Conservation (phyloP, 2,888 invertebrate species). For the Agriotes lineatus region DNA sequence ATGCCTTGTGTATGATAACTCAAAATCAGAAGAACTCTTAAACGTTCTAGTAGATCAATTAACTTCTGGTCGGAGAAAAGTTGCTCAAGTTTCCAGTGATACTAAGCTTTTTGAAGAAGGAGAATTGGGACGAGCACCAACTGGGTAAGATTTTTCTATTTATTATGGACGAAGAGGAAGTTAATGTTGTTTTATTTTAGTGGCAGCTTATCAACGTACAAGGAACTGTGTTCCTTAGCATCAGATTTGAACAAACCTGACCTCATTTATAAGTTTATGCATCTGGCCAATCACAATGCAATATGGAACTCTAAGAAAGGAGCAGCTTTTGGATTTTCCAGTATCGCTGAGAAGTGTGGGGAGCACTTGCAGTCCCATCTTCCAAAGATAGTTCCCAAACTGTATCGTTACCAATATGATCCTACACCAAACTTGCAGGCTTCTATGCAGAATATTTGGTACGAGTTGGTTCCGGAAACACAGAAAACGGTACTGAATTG, state of each 20-base stretch:
- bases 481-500: slow-evolving; percentile 87
- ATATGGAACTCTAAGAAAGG: slow-evolving; percentile 96
- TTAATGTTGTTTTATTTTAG: slow-evolving; percentile 69
- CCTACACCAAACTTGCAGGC: slow-evolving; percentile 92
- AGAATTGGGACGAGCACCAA: slow-evolving; percentile 86
- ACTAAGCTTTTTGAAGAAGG: slow-evolving; percentile 92
- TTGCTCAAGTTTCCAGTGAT: slow-evolving; percentile 81
- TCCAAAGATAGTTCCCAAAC: slow-evolving; percentile 87
- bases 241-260: slow-evolving; percentile 96
- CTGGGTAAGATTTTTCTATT: slow-evolving; percentile 75
- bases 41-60: slow-evolving; percentile 85
- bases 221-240: slow-evolving; percentile 92
- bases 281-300: slow-evolving; percentile 93
- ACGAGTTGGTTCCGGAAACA: slow-evolving; percentile 87
- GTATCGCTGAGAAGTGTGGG: slow-evolving; percentile 86
- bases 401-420: slow-evolving; percentile 93
- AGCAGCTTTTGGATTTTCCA: slow-evolving; percentile 93
- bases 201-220: slow-evolving; percentile 91
- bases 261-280: slow-evolving; percentile 95
- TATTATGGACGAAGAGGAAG: no score
- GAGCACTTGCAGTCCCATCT: slow-evolving; percentile 86
- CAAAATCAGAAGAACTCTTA: slow-evolving; percentile 80
- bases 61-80: slow-evolving; percentile 81
- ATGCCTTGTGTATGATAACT: slow-evolving; percentile 87
- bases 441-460: slow-evolving; percentile 96